phyloP scores from a whole-genome alignment of 1,140 invertebrate genomes.

The Ridgeia piscesae region DNA sequence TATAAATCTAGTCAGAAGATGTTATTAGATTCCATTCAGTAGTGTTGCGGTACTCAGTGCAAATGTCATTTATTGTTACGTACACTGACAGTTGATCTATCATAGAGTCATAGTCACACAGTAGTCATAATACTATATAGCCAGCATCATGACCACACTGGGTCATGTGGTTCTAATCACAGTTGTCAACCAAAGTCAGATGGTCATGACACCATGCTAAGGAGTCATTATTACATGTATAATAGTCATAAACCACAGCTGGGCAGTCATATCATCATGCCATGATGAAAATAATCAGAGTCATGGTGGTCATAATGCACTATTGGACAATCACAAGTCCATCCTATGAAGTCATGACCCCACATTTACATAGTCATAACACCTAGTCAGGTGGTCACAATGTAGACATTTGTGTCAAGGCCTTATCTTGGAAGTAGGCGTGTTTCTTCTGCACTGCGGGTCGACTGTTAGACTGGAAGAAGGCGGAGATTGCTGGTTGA shows the following conservation, averaged over 20 bases:
- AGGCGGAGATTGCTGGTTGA: background rate
- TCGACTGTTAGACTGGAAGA: background rate
- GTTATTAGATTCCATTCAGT: background rate
- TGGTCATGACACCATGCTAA: background rate
- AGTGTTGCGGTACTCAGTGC: background rate
- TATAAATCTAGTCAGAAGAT: background rate
- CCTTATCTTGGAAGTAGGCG: constrained; percentile 10
- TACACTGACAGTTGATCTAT: too few species aligned
- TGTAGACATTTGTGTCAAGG: background rate
- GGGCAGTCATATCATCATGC: too few species aligned
- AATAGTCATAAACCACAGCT: too few species aligned
- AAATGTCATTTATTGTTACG: too few species aligned
- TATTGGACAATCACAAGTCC: too few species aligned
- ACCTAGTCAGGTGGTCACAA: background rate
- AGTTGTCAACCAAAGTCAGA: background rate
- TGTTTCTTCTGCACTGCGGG: background rate
- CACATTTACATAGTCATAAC: too few species aligned
- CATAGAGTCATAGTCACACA: background rate
- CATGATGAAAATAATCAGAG: too few species aligned
- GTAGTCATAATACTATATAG: background rate
- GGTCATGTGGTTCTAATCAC: background rate
- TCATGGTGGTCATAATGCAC: too few species aligned
- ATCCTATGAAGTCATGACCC: background rate
- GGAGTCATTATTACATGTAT: too few species aligned
- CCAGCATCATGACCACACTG: background rate